phyloP scores from a whole-genome alignment of 2,113 vertebrate species.

The Oenanthe oenanthe region DNA sequence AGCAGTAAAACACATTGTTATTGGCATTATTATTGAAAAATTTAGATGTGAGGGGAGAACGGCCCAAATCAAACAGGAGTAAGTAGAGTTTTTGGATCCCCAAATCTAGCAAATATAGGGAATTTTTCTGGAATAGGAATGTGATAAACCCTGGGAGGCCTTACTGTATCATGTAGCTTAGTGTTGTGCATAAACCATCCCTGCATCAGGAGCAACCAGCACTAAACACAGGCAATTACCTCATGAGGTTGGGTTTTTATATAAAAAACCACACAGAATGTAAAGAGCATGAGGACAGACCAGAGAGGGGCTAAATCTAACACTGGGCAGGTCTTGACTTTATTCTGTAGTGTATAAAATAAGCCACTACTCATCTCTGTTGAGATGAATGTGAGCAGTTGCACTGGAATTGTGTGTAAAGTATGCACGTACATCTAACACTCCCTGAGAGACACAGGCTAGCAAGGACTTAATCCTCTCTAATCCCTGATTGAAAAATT shows the following conservation, averaged over 20 bases:
- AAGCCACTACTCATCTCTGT: background rate
- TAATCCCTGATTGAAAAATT: constrained; percentile 54
- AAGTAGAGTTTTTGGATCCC: background rate
- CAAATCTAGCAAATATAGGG: background rate
- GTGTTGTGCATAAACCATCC: background rate
- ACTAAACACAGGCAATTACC: background rate
- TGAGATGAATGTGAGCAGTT: background rate
- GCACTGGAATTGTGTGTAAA: background rate
- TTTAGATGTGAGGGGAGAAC: background rate
- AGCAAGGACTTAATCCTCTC: constrained; percentile 44
- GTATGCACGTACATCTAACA: background rate
- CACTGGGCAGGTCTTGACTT: background rate
- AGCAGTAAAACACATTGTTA: background rate
- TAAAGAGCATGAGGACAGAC: background rate
- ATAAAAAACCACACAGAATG: background rate
- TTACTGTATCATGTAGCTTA: background rate
- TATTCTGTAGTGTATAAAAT: background rate
- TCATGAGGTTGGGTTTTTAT: background rate
- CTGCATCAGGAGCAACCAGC: background rate
- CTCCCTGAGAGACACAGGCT: background rate
- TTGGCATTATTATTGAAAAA: background rate
- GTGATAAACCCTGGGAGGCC: background rate
- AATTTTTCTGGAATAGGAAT: background rate
- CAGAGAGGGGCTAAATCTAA: background rate
- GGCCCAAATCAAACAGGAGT: background rate